Evolutionary conservation across 2,113 vertebrate genomes (phyloP).

Genomic region (Crotophaga sulcirostris): DNA sequence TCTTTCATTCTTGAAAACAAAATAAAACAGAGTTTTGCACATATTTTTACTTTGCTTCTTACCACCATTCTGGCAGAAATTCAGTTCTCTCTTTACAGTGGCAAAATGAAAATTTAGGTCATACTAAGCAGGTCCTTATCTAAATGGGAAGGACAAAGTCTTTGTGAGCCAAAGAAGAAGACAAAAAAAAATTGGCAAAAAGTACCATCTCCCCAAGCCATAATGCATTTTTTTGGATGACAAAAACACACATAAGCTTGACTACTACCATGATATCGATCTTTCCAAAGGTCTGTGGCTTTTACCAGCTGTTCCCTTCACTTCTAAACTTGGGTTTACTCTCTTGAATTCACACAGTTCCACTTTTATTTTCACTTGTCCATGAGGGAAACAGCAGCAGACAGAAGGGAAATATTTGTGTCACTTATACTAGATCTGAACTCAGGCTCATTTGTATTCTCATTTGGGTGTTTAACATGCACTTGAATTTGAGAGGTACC

Average conservation of each 20-base stretch:
- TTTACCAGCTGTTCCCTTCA: neutral
- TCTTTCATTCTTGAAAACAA: neutral
- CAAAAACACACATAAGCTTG: slow-evolving; percentile 6
- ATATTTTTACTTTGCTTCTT: neutral
- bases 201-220: neutral
- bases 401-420: neutral
- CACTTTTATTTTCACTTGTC: neutral
- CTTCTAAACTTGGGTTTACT: neutral
- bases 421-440: neutral
- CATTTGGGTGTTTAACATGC: neutral
- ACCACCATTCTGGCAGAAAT: neutral
- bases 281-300: neutral
- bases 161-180: neutral
- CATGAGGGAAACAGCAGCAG: neutral
- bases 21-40: neutral
- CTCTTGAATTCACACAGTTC: neutral
- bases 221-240: neutral
- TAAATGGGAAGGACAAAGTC: neutral
- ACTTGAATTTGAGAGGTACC: neutral
- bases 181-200: neutral
- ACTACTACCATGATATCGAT: neutral
- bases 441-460: neutral
- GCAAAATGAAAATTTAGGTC: slow-evolving; percentile 10
- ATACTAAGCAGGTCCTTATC: neutral
- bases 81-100: neutral